Conservation (phyloP, 23 tunicate genomes). For the Phallusia fumigata region DNA sequence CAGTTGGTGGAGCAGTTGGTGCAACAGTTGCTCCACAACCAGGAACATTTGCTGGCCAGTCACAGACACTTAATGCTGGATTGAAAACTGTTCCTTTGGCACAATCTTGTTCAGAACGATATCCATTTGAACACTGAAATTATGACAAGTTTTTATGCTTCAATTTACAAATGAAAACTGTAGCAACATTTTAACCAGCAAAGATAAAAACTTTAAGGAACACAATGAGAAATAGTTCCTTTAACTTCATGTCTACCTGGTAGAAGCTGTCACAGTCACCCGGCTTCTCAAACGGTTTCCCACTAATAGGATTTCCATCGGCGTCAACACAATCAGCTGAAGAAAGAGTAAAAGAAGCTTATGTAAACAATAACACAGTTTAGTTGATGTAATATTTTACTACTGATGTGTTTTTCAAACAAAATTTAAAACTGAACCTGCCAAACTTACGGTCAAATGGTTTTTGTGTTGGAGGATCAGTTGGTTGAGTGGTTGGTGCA, state of each 20-base stretch:
- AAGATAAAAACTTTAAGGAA: too few species aligned
- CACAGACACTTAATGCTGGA: slow-evolving; percentile 49
- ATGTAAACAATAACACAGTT: too few species aligned
- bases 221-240: background rate
- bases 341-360: background rate
- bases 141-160: too few species aligned
- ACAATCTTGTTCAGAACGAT: slow-evolving; percentile 27
- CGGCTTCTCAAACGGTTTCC: slow-evolving; percentile 41
- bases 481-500: background rate
- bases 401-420: too few species aligned
- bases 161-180: too few species aligned
- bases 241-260: slow-evolving; percentile 17
- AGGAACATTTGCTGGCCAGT: slow-evolving; percentile 49
- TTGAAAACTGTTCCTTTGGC: slow-evolving; percentile 64
- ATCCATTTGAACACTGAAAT: slow-evolving; percentile 40
- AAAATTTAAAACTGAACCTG: background rate
- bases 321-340: slow-evolving; percentile 40
- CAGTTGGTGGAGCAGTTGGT: slow-evolving; percentile 25
- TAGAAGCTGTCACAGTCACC: slow-evolving; percentile 39
- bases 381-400: too few species aligned
- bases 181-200: background rate
- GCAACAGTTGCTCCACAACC: slow-evolving; percentile 50
- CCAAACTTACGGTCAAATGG: slow-evolving; percentile 23
- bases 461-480: background rate
- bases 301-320: slow-evolving; percentile 41